Conservation (phyloP, 2,797 vertebrate species). For the Phylloscopus collybita region DNA sequence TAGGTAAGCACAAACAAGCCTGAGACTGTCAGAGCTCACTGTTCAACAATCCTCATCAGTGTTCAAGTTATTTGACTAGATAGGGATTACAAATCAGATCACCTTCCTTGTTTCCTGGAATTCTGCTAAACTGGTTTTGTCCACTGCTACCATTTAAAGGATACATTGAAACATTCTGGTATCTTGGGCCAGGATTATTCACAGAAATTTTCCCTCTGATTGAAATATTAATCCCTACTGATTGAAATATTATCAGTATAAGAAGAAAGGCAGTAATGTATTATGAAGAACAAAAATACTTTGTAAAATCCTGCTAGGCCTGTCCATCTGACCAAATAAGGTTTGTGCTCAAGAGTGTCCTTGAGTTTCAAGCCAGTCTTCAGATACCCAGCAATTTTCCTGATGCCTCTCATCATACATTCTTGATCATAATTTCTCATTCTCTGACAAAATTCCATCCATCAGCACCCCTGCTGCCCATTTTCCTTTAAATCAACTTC, state of each 20-base stretch:
- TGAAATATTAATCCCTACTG: background rate
- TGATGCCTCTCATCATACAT: rapidly evolving
- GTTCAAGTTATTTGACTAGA: background rate
- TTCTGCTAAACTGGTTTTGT: background rate
- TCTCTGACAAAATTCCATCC: background rate
- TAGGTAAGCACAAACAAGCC: background rate
- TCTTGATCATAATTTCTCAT: background rate
- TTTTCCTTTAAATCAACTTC: background rate
- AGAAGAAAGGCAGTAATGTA: background rate
- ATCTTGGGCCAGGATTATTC: background rate
- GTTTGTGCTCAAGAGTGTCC: background rate
- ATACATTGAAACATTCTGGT: background rate
- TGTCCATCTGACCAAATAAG: background rate
- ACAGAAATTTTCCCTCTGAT: background rate
- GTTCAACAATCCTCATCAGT: background rate
- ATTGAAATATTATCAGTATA: background rate
- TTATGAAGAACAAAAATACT: background rate
- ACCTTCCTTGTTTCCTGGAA: background rate
- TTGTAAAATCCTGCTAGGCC: background rate
- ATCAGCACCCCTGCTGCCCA: background rate
- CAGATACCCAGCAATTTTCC: background rate
- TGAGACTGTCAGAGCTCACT: background rate
- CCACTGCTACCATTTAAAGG: background rate
- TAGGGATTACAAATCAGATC: background rate
- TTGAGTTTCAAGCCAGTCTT: background rate